Base-by-base conservation (phyloP, 53 echinoderm and acorn worm genomes). In the Luidia sarsii region DNA sequence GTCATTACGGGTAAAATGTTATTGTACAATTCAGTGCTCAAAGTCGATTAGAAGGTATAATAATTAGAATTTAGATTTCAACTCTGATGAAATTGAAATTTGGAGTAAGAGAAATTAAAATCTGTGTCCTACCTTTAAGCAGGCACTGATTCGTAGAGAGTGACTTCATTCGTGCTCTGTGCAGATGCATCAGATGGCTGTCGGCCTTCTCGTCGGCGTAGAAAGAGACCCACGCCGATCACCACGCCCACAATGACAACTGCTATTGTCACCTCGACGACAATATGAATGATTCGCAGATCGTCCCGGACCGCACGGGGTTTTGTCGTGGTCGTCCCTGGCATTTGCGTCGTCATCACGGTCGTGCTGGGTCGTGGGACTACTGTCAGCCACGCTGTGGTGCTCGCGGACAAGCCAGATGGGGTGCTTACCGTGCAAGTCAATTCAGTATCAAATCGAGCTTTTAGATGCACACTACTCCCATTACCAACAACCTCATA, bases 371-470 rank as follows among this genome's bases (percentile, higher is more conserved):
- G 7, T 22, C 45, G 21, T n/a, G n/a, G n/a, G n/a, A n/a, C n/a
- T 29, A 66, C 81, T 43, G 50, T 68, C 52, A 71, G 19, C 21
- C 37, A 35, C 38, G 41, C 38, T 15, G 68, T 59, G 16, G 71
- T 8, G 33, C 71, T 83, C 25, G 57, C 67, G 3, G 71, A 34
- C 64, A 83, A 18, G 3, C 83, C 83, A 33, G 83, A 83, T 10
- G 71, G 59, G 24, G 71, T 71, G 46, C 59, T 57, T 15, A 70
- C 83, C 39, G 30, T 59, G 36, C 83, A 83, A 33, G 30, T 2
- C 27, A 71, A 48, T 33, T 45, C 48, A 19, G 32, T 35, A 57
- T 39, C 41, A 55, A 28, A 39, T 14, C 1, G 25, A 16, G 39
- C 74, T 27, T n/a, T 3, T 39, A 74, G 24, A 27, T 38, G 24